Percentiles rank a stretch among this genome's conserved stretches.
These are phyloP conservation scores for Cliona cf. orientalis DNA, from an alignment of 37 sponge, comb jelly and placozoan species.

Conservation along the genomic window DNA sequence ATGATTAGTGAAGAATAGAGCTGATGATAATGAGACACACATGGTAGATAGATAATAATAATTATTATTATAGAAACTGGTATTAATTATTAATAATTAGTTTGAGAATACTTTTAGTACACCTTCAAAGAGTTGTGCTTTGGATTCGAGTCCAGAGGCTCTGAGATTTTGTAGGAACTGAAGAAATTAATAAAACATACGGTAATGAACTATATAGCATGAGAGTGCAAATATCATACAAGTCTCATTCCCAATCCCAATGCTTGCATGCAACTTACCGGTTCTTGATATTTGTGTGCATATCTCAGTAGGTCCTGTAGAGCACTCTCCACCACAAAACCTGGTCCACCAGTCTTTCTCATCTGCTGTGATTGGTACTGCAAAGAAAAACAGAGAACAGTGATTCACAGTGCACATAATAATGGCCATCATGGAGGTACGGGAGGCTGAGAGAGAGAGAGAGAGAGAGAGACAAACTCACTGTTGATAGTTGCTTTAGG, in stretches of 20 bases:
- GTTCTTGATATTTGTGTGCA: constrained; percentile 44
- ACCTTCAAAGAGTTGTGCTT: constrained; percentile 58
- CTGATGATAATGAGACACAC: no score
- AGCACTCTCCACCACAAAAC: constrained; percentile 65
- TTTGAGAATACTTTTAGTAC: constrained; percentile 17
- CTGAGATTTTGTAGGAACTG: constrained; percentile 51
- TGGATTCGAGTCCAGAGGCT: constrained; percentile 48
- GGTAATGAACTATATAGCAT: not conserved
- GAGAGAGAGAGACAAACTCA: constrained; percentile 22
- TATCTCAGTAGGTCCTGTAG: constrained; percentile 64
- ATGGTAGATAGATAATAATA: no score
- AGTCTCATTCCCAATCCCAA: not conserved
- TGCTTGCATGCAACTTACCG: constrained; percentile 46
- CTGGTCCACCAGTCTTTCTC: constrained; percentile 13
- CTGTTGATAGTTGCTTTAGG: constrained; percentile 66
- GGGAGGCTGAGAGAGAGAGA: not conserved
- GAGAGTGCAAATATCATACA: not conserved
- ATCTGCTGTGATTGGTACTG: constrained; percentile 55
- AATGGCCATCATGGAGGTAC: not conserved
- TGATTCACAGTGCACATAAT: not conserved
- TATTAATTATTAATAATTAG: not conserved
- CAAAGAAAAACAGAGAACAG: not conserved
- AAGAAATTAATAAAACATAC: not conserved
- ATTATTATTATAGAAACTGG: not conserved
- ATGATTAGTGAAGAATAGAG: no score